Evolutionary conservation across 2,888 invertebrate genomes (phyloP), one percentile per base, ranked within the genome.

Genomic region (Fragum fragum): DNA sequence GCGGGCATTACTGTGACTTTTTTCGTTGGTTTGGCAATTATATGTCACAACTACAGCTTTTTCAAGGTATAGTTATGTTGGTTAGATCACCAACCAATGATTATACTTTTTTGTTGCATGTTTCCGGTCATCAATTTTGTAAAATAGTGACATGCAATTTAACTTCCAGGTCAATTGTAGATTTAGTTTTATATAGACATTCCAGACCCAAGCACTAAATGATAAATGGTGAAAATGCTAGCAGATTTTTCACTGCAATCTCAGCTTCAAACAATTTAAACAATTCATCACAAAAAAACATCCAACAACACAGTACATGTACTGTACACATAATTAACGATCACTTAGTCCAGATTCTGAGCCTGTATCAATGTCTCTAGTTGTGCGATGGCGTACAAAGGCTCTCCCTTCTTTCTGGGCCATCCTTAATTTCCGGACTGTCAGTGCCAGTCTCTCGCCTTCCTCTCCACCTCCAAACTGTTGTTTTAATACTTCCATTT

Each of bases 341-440:
- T 79, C 79, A 55, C 79, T 81, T 16, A 73, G 26, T n/a, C 87
- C 86, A 23, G 84, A 84, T n/a, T 84, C 81, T 14, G 81, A 80
- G 14, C 74, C 78, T 11, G 68, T 68, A 14, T 87, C 85, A 26
- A 66, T 39, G 21, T 83, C 86, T 47, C 76, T 36, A 7, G 73
- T 79, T 16, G 82, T 75, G 55, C 80, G 57, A 69, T 84, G 69
- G 57, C 79, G 79, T 23, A 86, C 68, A 36, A 90, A 72, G 7
- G 83, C 81, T 53, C 88, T 78, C 0, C 92, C 92, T 78, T 92
- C 90, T 70, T 92, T 85, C 70, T 90, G 91, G 2, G 90, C 92
- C 42, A 83, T 71, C 76, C 89, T 89, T 26, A 93, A 81, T 78
- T 90, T 91, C 73, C 83, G 76, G 32, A 93, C 84, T 23, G 93